Base-by-base conservation (phyloP, 1,140 invertebrate genomes). In the Neodiprion fabricii region DNA sequence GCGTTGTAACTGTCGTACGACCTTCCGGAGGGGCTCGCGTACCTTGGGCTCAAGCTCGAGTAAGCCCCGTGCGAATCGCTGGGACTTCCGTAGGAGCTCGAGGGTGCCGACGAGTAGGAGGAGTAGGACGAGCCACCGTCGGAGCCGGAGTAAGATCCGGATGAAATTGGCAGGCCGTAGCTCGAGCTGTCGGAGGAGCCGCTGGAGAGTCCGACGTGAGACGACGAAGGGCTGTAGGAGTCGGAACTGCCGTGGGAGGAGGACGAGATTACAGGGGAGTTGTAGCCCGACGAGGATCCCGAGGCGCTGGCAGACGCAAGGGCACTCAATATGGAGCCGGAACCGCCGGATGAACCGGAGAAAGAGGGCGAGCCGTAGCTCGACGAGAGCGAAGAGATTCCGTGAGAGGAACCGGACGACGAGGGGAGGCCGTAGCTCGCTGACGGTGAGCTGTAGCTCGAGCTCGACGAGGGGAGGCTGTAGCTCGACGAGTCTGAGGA, bases 111-210 rank as follows among this genome's bases (percentile, higher is more conserved):
- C 61, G 81, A 79, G 1, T 40, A 40, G 11, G 53, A 61, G 11
- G 53, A 61, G 53, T 61, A 61, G 11, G 53, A 61, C 53, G 53
- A 61, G 3, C 40, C 50, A 0, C 61, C 68, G 17, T 66, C 70
- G 0, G 81, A 74, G 1, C 77, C 71, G 10, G 78, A 78, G n/a
- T 82, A 80, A 9, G 81, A 80, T 1, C 77, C 67, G 0, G 83
- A 78, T 5, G 84, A 79, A 48, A 80, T 74, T 0, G 86, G 85
- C 1, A 86, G 70, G 17, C 74, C 77, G 48, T 88, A 88, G 14
- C 76, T 85, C 1, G 84, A 80, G 23, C 80, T 81, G 9, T 82
- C 82, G 0, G 82, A 80, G 0, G 85, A 83, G 4, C 80, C 79
- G 48, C 79, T 75, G 4, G 85, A 84, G 0, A 83, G 67, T 7